phyloP scores from a whole-genome alignment of 2,888 invertebrate species.

The Slavum lentiscoides region DNA sequence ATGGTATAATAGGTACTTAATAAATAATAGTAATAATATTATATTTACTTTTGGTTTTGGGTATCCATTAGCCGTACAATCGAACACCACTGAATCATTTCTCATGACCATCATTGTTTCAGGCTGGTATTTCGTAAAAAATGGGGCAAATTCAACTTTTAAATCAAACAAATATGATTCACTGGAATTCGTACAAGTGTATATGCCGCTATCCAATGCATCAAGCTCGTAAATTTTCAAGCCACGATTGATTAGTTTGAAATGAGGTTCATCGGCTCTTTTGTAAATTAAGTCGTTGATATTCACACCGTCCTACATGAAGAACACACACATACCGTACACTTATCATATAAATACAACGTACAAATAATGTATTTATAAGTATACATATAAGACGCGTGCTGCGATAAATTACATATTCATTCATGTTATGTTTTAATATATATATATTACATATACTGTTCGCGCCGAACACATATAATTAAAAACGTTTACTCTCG shows the following conservation, averaged over 20 bases:
- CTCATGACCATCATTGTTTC: slow-evolving; percentile 18
- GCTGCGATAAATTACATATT: no score
- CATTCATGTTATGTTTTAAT: no score
- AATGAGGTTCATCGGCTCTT: slow-evolving; percentile 34
- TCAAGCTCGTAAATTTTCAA: slow-evolving; percentile 30
- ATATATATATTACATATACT: no score
- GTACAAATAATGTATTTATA: background rate
- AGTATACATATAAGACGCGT: background rate
- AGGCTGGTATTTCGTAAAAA: background rate
- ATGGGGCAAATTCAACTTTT: slow-evolving; percentile 2
- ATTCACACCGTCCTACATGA: background rate
- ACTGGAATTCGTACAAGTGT: slow-evolving; percentile 2
- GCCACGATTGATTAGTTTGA: background rate
- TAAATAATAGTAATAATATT: background rate
- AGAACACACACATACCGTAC: background rate
- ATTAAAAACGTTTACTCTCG: no score
- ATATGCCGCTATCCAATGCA: background rate
- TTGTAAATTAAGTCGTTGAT: background rate
- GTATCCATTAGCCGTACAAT: slow-evolving; percentile 31
- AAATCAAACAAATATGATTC: slow-evolving; percentile 15
- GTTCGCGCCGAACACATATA: no score
- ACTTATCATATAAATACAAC: background rate
- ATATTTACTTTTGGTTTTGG: slow-evolving; percentile 30
- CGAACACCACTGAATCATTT: slow-evolving; percentile 32
- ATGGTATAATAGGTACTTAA: no score